Percentiles rank a stretch among this genome's conserved stretches.
Conservation (phyloP, 92 coral and sea anemone species). For the Bergia puertoricense region DNA sequence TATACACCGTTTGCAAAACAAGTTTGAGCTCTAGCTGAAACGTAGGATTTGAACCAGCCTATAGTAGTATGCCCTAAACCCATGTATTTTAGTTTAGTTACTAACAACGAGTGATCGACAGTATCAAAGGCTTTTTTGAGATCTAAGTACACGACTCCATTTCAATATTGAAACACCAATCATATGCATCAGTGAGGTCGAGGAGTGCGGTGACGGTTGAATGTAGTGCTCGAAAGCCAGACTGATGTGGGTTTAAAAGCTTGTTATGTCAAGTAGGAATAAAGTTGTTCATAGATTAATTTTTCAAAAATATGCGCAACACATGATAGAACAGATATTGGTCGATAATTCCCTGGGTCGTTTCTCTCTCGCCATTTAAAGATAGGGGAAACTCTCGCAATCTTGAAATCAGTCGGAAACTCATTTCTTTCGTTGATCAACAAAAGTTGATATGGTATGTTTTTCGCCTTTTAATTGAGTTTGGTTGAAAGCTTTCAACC, state of each 20-base stretch:
- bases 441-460: no score
- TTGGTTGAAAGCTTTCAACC: no score
- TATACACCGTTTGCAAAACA: neutral
- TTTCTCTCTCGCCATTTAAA: no score
- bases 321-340: neutral
- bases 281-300: neutral
- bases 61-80: neutral
- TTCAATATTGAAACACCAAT: no score
- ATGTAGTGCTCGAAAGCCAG: neutral
- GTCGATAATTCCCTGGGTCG: neutral
- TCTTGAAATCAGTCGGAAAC: no score
- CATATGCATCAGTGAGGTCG: no score
- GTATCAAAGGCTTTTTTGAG: neutral
- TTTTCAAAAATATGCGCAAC: neutral
- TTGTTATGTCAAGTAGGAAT: neutral
- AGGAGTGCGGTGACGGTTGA: no score
- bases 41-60: neutral
- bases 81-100: neutral
- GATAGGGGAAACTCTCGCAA: no score
- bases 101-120: neutral
- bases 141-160: neutral
- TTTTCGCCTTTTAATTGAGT: no score
- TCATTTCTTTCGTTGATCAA: no score
- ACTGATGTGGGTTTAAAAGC: neutral
- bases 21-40: neutral